phyloP scores from a whole-genome alignment of 2,797 vertebrate species.

The Sebastes hubbsi region DNA sequence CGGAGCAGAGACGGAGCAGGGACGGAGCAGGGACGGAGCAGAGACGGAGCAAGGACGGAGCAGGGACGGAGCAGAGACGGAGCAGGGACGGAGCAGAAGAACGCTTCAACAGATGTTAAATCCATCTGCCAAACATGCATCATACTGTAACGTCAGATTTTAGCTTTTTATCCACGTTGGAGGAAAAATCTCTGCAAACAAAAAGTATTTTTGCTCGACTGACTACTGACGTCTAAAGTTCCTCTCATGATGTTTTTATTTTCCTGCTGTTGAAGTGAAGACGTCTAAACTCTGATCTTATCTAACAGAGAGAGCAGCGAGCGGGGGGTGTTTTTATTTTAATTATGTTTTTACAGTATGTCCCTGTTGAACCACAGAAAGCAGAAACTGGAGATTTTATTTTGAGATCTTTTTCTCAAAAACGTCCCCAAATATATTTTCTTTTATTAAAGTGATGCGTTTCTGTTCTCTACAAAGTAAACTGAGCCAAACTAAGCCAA shows the following conservation, averaged over 20 bases:
- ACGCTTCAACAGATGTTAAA: background rate
- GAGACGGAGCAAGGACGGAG: background rate
- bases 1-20: too few species aligned
- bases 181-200: background rate
- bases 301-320: background rate
- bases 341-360: background rate
- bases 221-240: background rate
- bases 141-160: background rate
- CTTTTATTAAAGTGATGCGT: too few species aligned
- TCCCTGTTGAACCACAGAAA: background rate
- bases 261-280: background rate
- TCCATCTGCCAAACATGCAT: background rate
- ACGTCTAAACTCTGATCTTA: background rate
- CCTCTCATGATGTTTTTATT: background rate
- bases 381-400: background rate
- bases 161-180: background rate
- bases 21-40: too few species aligned
- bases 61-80: too few species aligned
- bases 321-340: background rate
- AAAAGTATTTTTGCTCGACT: too few species aligned
- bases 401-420: too few species aligned
- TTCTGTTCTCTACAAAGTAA: background rate
- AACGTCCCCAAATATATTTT: background rate
- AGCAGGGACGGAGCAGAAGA: background rate
- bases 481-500: constrained; percentile 4